phyloP scores from a whole-genome alignment of 2,797 vertebrate genomes.

The Podarcis lilfordi region DNA sequence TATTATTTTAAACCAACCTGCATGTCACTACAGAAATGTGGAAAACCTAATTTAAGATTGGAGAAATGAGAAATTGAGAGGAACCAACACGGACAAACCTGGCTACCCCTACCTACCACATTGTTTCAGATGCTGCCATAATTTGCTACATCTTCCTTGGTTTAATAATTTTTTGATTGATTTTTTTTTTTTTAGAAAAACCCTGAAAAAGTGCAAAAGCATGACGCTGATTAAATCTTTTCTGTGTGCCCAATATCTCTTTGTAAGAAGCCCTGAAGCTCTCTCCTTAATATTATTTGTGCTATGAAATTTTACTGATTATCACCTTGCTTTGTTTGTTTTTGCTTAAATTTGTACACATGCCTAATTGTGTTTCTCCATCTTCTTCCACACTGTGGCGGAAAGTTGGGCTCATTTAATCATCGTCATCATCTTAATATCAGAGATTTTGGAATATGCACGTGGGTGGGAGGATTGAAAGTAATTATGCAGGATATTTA shows the following conservation, averaged over 20 bases:
- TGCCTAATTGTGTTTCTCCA: background rate
- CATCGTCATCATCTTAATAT: conserved; percentile 39
- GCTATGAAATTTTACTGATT: conserved; percentile 59
- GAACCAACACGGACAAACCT: too few relatives aligned
- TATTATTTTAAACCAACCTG: too few relatives aligned
- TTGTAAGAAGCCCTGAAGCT: conserved; percentile 53
- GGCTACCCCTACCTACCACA: background rate
- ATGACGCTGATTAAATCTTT: conserved; percentile 54
- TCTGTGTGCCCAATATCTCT: conserved; percentile 31
- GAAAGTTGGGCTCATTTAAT: background rate
- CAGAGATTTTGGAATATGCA: conserved; percentile 3
- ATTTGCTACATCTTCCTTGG: background rate
- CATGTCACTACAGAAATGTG: too few relatives aligned
- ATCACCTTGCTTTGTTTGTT: background rate
- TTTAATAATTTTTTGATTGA: background rate
- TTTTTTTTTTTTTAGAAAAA: background rate
- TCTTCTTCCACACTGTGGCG: conserved; percentile 4
- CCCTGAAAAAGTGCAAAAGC: background rate
- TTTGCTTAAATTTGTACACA: background rate
- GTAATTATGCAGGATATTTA: conserved; percentile 30
- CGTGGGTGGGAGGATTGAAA: background rate
- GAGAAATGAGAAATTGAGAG: too few relatives aligned
- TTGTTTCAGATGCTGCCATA: background rate
- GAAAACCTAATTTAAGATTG: too few relatives aligned
- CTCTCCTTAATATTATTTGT: conserved; percentile 54